Conservation (phyloP, 1,140 invertebrate genomes). For the Macrosteles quadrilineatus region DNA sequence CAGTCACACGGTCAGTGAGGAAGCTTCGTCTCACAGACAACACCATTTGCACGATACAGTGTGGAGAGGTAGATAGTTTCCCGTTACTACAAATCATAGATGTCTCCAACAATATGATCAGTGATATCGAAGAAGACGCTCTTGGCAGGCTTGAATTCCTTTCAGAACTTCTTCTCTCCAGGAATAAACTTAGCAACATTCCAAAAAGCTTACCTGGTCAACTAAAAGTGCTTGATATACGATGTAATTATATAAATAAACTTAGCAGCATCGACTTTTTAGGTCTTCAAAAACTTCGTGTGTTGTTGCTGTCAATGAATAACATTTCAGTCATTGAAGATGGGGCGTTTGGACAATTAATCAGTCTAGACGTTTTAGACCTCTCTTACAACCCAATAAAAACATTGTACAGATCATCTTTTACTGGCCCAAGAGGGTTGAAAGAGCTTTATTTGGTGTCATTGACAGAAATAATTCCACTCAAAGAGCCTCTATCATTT, state of each 20-base stretch:
- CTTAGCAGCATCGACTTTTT: conserved; percentile 67
- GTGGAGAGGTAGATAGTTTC: conserved; percentile 89
- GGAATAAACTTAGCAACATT: conserved; percentile 67
- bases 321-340: conserved; percentile 64
- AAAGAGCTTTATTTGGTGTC: conserved; percentile 66
- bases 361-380: conserved; percentile 67
- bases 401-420: conserved; percentile 62
- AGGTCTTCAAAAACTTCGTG: conserved; percentile 67
- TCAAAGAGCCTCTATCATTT: conserved; percentile 59
- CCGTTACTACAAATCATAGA: conserved; percentile 79
- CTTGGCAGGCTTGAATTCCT: conserved; percentile 79
- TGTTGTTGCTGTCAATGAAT: conserved; percentile 69
- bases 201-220: conserved; percentile 66
- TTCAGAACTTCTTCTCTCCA: conserved; percentile 74
- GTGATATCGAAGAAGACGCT: conserved; percentile 81
- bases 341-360: conserved; percentile 65
- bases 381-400: conserved; percentile 76
- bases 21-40: conserved; percentile 79
- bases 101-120: conserved; percentile 76
- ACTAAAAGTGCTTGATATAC: conserved; percentile 62
- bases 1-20: conserved; percentile 79
- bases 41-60: conserved; percentile 66
- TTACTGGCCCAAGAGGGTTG: conserved; percentile 65
- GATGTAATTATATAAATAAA: conserved; percentile 65
- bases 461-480: conserved; percentile 58